Percentiles rank a stretch among this genome's conserved stretches.
Conservation (phyloP, 2,888 invertebrate genomes). For the Callyntrura guangdongensis region DNA sequence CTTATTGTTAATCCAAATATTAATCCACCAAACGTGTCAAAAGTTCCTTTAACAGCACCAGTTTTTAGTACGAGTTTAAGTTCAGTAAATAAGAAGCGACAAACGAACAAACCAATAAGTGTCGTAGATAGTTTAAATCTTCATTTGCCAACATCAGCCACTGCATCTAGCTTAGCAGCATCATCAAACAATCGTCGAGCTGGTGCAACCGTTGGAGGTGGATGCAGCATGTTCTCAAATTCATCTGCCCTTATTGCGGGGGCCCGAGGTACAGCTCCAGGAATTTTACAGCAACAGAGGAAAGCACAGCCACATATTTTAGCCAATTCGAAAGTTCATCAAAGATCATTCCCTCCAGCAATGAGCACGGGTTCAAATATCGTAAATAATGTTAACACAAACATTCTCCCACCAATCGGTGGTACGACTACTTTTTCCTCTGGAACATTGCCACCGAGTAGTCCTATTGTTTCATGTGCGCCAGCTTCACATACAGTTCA, state of each 20-base stretch:
- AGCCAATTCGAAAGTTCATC: slow-evolving; percentile 82
- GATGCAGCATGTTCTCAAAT: slow-evolving; percentile 80
- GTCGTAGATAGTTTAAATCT: slow-evolving; percentile 81
- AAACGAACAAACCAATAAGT: slow-evolving; percentile 75
- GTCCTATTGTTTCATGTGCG: slow-evolving; percentile 5
- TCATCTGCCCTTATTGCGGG: slow-evolving; percentile 69
- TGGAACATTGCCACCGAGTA: slow-evolving; percentile 34
- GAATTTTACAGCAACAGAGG: slow-evolving; percentile 81
- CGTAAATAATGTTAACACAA: slow-evolving; percentile 58
- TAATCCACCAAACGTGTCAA: slow-evolving; percentile 63
- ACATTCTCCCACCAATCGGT: slow-evolving; percentile 49
- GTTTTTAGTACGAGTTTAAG: slow-evolving; percentile 83
- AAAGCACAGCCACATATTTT: slow-evolving; percentile 84
- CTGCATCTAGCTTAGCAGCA: slow-evolving; percentile 81
- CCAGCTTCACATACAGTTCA: slow-evolving; percentile 58
- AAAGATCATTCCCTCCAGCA: slow-evolving; percentile 80
- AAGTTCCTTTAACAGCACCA: slow-evolving; percentile 78
- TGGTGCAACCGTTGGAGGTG: slow-evolving; percentile 65
- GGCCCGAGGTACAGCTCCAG: slow-evolving; percentile 77
- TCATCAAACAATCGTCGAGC: slow-evolving; percentile 78
- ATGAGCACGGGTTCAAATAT: slow-evolving; percentile 50
- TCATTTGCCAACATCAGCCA: slow-evolving; percentile 80
- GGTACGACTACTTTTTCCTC: slow-evolving; percentile 28
- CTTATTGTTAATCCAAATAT: slow-evolving; percentile 70
- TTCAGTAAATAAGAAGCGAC: slow-evolving; percentile 79